Base-by-base conservation (phyloP, 92 coral and sea anemone species). In the Zoanthus sociatus region DNA sequence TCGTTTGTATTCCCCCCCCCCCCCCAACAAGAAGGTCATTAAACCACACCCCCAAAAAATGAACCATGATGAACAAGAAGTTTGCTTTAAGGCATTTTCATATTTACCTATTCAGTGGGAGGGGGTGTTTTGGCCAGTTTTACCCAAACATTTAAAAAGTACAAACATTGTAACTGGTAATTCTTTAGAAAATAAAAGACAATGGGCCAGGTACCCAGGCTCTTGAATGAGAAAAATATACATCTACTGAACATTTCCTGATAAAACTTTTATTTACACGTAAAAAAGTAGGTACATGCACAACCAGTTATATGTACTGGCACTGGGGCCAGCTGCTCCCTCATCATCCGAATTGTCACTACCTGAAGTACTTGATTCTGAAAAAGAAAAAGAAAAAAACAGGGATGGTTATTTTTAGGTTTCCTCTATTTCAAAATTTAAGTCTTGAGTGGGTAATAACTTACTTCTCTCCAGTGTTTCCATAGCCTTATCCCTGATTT, bases 401-500 rank as follows among this genome's bases (percentile, higher is more conserved):
- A 13, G 33, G 54, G 79, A 76, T 46, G 45, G 47, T 14, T 75
- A 17, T 32, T 32, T 11, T 75, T 75, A 17, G 6, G n/a, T n/a
- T 75, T 75, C 69, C 69, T 61, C 69, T 16, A 61, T 61, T 61
- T 61, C 26, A 17, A 61, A 61, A 61, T 16, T 61, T 61, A 61
- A 61, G 69, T 61, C 69, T 61, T 17, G 26, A 61, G 69, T 61
- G 69, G n/a, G 8, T 61, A 61, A 61, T 17, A 75, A 82, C 92
- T 71, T 84, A 92, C 94, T 92, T 92, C 87, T 76, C 86, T 84
- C 89, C 88, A 89, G 77, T 58, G 90, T 78, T 76, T 70, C 92
- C 92, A 84, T 88, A 75, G 94, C 92, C 73, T 87, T 87, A 84
- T 89, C 92, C 75, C 92, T 78, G 74, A 92, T 75, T 86, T 74